Conservation (phyloP, 2,113 vertebrate species). For the Spermophilus dauricus region DNA sequence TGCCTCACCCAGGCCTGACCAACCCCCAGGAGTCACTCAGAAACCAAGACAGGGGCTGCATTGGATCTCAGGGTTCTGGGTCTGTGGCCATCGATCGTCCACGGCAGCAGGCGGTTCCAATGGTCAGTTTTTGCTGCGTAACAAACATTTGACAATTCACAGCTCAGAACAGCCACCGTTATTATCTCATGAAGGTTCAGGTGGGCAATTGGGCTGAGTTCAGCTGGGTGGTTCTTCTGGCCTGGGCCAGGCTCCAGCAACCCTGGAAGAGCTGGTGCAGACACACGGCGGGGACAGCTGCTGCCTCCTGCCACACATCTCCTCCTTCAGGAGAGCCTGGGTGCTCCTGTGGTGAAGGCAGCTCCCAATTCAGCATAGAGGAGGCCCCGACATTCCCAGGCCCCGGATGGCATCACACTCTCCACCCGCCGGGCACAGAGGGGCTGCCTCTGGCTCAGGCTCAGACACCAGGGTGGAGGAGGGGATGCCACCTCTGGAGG, state of each 20-base stretch:
- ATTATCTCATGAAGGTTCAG: not conserved
- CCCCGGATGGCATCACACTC: not conserved
- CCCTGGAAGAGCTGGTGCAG: not conserved
- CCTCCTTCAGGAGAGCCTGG: not conserved
- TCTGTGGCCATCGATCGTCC: not conserved
- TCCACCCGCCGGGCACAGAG: not conserved
- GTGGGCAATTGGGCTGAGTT: not conserved
- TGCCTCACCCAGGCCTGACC: not conserved
- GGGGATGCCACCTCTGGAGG: not conserved
- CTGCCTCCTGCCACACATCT: not conserved
- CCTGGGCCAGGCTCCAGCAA: not conserved
- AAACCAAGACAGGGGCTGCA: not conserved
- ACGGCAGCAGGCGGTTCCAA: not conserved
- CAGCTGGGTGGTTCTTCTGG: not conserved
- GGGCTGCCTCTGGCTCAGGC: not conserved
- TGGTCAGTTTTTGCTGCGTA: not conserved
- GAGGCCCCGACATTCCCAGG: not conserved
- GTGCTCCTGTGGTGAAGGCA: not conserved
- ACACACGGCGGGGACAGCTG: no score
- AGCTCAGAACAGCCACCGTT: not conserved
- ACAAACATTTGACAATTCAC: not conserved
- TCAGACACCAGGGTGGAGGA: not conserved
- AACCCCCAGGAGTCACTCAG: not conserved
- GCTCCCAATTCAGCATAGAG: not conserved
- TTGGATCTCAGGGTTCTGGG: not conserved